Conservation (phyloP, 2,113 vertebrate genomes). For the Mionectes macconnelli region DNA sequence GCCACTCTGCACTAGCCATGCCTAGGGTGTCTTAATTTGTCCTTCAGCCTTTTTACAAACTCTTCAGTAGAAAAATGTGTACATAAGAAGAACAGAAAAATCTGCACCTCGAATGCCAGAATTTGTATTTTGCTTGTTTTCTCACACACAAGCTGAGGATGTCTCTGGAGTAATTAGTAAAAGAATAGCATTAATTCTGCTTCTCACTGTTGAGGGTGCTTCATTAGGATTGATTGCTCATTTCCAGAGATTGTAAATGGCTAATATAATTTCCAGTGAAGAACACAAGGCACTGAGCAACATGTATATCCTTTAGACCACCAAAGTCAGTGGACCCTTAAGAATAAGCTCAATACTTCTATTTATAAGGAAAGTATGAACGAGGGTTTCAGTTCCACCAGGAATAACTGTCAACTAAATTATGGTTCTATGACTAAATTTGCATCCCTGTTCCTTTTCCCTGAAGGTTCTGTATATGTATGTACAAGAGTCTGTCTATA, state of each 20-base stretch:
- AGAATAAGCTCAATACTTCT: neutral
- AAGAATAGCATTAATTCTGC: slow-evolving; percentile 57
- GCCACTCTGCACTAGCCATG: neutral
- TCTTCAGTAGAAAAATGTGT: neutral
- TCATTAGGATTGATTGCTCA: slow-evolving; percentile 65
- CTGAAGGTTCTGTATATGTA: neutral
- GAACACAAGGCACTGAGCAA: neutral
- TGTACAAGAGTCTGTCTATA: neutral
- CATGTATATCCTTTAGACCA: neutral
- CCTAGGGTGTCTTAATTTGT: neutral
- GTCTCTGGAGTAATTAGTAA: slow-evolving; percentile 68
- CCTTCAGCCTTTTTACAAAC: neutral
- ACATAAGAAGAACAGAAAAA: neutral
- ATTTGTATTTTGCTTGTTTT: slow-evolving; percentile 48
- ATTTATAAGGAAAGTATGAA: neutral
- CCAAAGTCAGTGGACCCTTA: neutral
- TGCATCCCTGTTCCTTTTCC: neutral
- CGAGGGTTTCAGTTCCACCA: neutral
- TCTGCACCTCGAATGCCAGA: neutral
- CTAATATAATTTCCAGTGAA: slow-evolving; percentile 23
- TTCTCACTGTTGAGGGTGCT: slow-evolving; percentile 46
- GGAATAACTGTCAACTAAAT: neutral
- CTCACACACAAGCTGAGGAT: slow-evolving; percentile 41
- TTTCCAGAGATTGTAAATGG: slow-evolving; percentile 45
- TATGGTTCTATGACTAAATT: neutral